Evolutionary conservation across 1,140 invertebrate genomes (phyloP).

Genomic region (Aphaenogaster ashmeadi): DNA sequence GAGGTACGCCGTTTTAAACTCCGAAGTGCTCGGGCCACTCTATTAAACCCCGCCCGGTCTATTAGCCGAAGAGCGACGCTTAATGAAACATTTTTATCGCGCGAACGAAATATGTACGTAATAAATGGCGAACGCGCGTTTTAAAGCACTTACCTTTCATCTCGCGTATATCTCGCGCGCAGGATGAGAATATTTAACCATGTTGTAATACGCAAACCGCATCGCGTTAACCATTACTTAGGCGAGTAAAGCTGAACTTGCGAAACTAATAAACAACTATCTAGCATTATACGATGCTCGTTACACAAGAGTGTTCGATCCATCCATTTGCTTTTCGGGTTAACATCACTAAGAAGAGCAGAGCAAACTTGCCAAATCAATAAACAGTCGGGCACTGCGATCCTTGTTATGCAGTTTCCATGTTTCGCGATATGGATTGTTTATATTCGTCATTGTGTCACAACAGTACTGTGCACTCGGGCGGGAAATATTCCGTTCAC

Average conservation of each 20-base stretch:
- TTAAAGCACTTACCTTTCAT: constrained; percentile 8
- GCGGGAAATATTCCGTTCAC: constrained; percentile 49
- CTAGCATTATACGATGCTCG: constrained; percentile 9
- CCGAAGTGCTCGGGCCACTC: background rate
- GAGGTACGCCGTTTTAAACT: background rate
- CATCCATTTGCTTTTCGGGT: background rate
- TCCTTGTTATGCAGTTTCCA: constrained; percentile 21
- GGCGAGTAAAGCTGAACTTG: constrained; percentile 17
- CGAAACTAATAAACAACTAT: constrained; percentile 44
- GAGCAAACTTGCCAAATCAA: constrained; percentile 28
- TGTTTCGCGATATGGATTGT: constrained; percentile 35
- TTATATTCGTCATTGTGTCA: constrained; percentile 45
- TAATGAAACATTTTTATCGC: constrained; percentile 31
- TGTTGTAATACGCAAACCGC: background rate
- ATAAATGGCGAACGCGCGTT: background rate
- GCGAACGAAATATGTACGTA: background rate
- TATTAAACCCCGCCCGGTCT: constrained; percentile 14
- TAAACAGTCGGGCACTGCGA: constrained; percentile 1
- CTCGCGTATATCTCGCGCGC: background rate
- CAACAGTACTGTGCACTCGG: background rate
- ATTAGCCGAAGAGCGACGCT: constrained; percentile 1
- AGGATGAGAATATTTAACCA: background rate
- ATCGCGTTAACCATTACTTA: constrained; percentile 28
- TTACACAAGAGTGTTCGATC: background rate
- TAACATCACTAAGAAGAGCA: background rate